Evolutionary conservation across 2,797 vertebrate genomes (phyloP).

Genomic region (Denticeps clupeoides): DNA sequence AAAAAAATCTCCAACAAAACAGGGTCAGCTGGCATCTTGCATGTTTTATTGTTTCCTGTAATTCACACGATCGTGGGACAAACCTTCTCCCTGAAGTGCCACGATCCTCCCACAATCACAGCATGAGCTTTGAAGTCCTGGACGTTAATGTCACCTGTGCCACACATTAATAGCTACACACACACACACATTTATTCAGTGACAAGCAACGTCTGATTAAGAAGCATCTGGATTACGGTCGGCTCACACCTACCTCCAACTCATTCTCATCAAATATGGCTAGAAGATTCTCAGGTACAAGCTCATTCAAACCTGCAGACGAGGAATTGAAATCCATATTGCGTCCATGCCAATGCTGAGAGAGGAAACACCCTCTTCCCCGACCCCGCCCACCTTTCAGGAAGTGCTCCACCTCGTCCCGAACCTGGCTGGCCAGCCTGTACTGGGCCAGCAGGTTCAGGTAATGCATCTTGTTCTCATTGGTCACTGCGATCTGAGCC

Average conservation of each 20-base stretch:
- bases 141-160: slow-evolving; percentile 92
- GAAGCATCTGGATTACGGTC: too few relatives aligned
- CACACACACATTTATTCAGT: slow-evolving; percentile 2
- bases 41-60: too few relatives aligned
- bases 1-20: too few relatives aligned
- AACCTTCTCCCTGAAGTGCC: slow-evolving; percentile 97
- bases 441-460: slow-evolving; percentile 92
- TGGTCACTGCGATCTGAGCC: slow-evolving; percentile 81
- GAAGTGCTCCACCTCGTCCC: slow-evolving; percentile 96
- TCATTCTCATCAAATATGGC: slow-evolving; percentile 99
- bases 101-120: slow-evolving; percentile 90
- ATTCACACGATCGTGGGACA: slow-evolving; percentile 10
- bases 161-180: slow-evolving; percentile 89
- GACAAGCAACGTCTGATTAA: not conserved
- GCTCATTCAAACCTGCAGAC: slow-evolving; percentile 83
- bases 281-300: slow-evolving; percentile 94
- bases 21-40: too few relatives aligned
- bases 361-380: too few relatives aligned
- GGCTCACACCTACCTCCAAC: slow-evolving; percentile 71
- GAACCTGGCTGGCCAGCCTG: slow-evolving; percentile 87
- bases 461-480: slow-evolving; percentile 96
- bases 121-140: slow-evolving; percentile 96
- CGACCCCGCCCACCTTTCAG: slow-evolving; percentile 74
- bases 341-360: not conserved
- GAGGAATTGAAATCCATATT: slow-evolving; percentile 24